These are phyloP conservation scores for Urocitellus parryii DNA, from an alignment of 2,113 vertebrate species.

Conservation along the genomic window DNA sequence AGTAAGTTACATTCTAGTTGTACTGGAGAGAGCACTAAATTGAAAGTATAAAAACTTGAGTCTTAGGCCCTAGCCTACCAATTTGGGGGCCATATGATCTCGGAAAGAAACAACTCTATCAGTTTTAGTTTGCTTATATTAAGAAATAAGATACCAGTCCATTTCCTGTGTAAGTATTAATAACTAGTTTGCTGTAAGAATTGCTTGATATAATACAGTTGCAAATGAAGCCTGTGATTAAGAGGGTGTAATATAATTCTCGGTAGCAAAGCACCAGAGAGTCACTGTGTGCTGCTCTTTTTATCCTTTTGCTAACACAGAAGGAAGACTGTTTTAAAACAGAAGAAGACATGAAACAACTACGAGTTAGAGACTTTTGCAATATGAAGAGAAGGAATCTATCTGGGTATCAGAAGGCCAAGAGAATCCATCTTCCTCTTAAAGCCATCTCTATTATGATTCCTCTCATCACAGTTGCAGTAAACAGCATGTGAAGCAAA, in stretches of 20 bases:
- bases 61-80: not conserved
- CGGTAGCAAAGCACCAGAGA: not conserved
- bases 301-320: not conserved
- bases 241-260: not conserved
- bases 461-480: not conserved
- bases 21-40: not conserved
- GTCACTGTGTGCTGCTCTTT: not conserved
- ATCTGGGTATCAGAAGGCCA: not conserved
- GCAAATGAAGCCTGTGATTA: slow-evolving; percentile 7
- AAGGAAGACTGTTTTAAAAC: not conserved
- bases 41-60: not conserved
- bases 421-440: not conserved
- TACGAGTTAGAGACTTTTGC: not conserved
- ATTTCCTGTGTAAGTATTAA: not conserved
- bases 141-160: not conserved
- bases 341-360: not conserved
- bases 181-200: not conserved
- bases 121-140: not conserved
- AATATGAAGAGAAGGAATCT: not conserved
- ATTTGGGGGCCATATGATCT: not conserved
- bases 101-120: not conserved
- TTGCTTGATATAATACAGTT: slow-evolving; percentile 19
- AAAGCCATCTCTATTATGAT: not conserved
- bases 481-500: not conserved
- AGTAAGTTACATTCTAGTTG: not conserved